Percentiles rank a stretch among this genome's conserved stretches.
These are phyloP conservation scores for Lepus europaeus DNA, from an alignment of 2,113 vertebrate species.

Conservation along the genomic window DNA sequence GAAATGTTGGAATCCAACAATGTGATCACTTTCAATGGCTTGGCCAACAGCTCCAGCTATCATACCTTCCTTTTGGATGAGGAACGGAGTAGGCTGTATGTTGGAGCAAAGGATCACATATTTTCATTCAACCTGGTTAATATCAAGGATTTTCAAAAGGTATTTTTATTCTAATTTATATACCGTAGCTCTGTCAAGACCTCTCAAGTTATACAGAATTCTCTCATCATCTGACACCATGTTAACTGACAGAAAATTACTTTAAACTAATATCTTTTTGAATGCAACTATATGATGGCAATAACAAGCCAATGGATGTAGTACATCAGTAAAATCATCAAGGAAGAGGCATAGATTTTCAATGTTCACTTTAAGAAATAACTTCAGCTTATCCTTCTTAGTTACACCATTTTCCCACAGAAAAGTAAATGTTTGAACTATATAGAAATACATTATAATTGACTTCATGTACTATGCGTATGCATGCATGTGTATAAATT, in stretches of 20 bases:
- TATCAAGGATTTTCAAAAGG: slow-evolving; percentile 96
- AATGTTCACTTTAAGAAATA: neutral
- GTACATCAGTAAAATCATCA: neutral
- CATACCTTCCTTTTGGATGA: slow-evolving; percentile 98
- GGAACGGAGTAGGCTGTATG: slow-evolving; percentile 95
- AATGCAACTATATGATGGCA: slow-evolving; percentile 4
- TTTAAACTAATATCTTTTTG: slow-evolving; percentile 37
- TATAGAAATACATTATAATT: neutral
- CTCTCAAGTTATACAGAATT: slow-evolving; percentile 31
- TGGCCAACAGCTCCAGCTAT: slow-evolving; percentile 96
- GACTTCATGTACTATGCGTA: neutral
- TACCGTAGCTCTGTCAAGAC: neutral
- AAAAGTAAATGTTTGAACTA: neutral
- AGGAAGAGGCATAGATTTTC: neutral
- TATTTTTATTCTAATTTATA: slow-evolving; percentile 82
- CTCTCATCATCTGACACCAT: neutral
- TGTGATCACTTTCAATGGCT: slow-evolving; percentile 94
- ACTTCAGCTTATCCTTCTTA: neutral
- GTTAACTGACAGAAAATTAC: slow-evolving; percentile 1
- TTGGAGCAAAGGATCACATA: slow-evolving; percentile 98
- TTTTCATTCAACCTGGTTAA: slow-evolving; percentile 98
- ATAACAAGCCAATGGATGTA: neutral
- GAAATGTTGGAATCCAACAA: slow-evolving; percentile 98
- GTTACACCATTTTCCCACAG: neutral
- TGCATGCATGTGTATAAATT: neutral